Percentiles rank a stretch among this genome's conserved stretches.
phyloP scores from a whole-genome alignment of 2,888 invertebrate species.

The Acleris emargana region DNA sequence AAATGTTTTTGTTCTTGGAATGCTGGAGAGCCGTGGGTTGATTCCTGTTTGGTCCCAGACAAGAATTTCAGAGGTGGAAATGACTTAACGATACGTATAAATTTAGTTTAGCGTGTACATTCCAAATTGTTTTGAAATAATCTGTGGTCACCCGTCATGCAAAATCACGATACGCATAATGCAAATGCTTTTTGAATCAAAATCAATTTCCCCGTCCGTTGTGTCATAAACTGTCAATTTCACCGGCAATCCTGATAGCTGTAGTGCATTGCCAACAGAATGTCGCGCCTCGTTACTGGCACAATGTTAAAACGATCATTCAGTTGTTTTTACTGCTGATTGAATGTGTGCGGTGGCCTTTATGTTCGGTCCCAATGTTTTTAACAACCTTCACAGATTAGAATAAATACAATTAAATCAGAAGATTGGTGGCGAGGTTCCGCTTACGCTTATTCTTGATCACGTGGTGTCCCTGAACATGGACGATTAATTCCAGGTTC shows the following conservation, averaged over 20 bases:
- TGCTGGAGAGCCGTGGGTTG: not conserved
- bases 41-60: not conserved
- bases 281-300: conserved; percentile 12
- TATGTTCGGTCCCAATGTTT: not conserved
- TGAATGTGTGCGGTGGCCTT: conserved; percentile 13
- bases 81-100: too few relatives aligned
- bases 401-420: too few relatives aligned
- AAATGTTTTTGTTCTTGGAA: conserved; percentile 2
- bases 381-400: too few relatives aligned
- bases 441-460: too few relatives aligned
- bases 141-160: too few relatives aligned
- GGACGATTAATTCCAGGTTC: too few relatives aligned
- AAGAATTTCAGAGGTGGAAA: not conserved
- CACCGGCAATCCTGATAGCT: too few relatives aligned
- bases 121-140: too few relatives aligned
- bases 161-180: not conserved
- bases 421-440: too few relatives aligned
- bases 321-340: conserved; percentile 11
- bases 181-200: not conserved
- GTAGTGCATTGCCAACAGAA: not conserved
- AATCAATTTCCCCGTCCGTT: conserved; percentile 1
- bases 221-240: not conserved
- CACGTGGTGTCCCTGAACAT: too few relatives aligned
- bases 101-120: too few relatives aligned
- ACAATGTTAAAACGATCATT: conserved; percentile 14